Percentiles rank a stretch among this genome's conserved stretches.
Evolutionary conservation across 2,113 vertebrate genomes (phyloP).

Genomic region (Indri indri): DNA sequence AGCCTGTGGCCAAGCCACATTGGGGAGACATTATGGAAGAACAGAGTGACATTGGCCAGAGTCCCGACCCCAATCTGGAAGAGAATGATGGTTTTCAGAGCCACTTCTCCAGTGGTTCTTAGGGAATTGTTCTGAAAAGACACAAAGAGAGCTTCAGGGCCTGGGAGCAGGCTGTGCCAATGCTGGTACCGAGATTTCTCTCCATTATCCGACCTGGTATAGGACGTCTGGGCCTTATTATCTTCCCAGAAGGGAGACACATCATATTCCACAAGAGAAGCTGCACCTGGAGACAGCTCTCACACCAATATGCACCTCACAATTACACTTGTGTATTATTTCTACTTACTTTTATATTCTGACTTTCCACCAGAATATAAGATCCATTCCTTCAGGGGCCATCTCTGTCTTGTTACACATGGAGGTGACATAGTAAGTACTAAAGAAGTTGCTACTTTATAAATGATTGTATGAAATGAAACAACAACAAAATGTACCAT

Average conservation of each 20-base stretch:
- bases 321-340: not conserved
- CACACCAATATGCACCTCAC: too few species aligned
- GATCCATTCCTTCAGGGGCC: too few species aligned
- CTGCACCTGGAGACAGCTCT: not conserved
- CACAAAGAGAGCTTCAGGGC: not conserved
- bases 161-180: too few species aligned
- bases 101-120: not conserved
- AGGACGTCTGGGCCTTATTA: not conserved
- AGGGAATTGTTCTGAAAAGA: not conserved
- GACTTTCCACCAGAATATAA: not conserved
- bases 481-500: not conserved
- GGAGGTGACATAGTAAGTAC: too few species aligned
- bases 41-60: not conserved
- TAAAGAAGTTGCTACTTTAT: not conserved
- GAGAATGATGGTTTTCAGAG: not conserved
- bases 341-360: not conserved
- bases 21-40: not conserved
- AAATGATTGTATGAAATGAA: not conserved
- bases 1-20: rapidly evolving
- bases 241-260: not conserved
- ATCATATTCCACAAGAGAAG: not conserved
- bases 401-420: not conserved
- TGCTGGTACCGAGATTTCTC: too few species aligned
- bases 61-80: not conserved
- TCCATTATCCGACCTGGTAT: too few species aligned